phyloP scores from a whole-genome alignment of 2,797 vertebrate genomes.

The Sylvia borin region DNA sequence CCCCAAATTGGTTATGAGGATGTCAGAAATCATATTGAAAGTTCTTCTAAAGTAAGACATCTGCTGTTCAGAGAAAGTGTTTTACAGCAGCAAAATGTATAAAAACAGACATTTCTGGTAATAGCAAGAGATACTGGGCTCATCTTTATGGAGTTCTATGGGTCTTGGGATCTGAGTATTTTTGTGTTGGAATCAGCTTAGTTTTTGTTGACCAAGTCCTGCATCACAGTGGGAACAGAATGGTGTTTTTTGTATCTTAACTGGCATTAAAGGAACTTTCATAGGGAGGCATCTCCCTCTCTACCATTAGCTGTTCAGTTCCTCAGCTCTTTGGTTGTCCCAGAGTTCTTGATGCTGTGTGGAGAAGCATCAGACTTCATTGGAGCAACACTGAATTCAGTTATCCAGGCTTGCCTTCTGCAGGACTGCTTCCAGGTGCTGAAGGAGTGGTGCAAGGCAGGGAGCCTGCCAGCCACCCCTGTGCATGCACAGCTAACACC shows the following conservation, averaged over 20 bases:
- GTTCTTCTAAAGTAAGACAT: background rate
- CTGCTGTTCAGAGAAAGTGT: background rate
- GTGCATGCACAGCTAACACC: accelerated
- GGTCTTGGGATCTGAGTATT: background rate
- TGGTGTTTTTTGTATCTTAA: background rate
- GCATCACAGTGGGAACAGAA: background rate
- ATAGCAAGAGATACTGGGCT: background rate
- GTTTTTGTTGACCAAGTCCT: background rate
- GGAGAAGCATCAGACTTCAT: background rate
- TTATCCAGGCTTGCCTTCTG: background rate
- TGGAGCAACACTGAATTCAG: background rate
- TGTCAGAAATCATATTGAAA: background rate
- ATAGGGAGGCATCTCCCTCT: background rate
- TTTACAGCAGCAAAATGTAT: background rate
- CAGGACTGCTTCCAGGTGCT: background rate
- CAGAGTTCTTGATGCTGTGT: background rate
- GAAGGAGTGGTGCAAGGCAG: background rate
- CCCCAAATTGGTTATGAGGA: background rate
- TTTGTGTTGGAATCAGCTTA: background rate
- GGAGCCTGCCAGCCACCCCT: background rate
- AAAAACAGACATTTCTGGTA: background rate
- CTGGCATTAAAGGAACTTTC: background rate
- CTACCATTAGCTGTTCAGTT: background rate
- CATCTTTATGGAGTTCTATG: background rate
- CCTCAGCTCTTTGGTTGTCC: background rate